Evolutionary conservation across 2,797 vertebrate genomes (phyloP).

Genomic region (Sibirionetta formosa): DNA sequence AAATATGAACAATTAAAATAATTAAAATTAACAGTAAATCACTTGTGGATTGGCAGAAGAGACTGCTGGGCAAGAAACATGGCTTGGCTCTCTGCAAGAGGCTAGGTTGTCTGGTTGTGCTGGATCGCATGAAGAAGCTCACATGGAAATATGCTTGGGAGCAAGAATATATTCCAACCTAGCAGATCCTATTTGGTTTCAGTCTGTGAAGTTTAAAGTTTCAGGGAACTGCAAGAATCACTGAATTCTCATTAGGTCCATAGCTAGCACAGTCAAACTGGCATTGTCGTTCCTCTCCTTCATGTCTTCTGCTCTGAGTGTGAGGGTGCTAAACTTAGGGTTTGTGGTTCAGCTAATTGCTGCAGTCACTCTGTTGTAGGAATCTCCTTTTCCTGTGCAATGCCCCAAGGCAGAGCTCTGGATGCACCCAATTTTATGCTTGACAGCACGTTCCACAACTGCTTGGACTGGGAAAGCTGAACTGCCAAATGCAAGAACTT

Average conservation of each 20-base stretch:
- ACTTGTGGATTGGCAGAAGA: neutral
- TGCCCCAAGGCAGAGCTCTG: neutral
- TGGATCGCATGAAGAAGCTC: neutral
- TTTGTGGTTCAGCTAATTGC: neutral
- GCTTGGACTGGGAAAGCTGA: neutral
- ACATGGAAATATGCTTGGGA: neutral
- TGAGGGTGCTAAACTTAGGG: neutral
- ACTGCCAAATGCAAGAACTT: neutral
- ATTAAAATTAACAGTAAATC: neutral
- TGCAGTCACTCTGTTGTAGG: neutral
- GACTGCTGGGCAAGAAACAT: neutral
- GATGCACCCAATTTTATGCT: neutral
- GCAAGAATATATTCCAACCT: neutral
- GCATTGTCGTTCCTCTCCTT: neutral
- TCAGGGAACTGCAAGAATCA: accelerated
- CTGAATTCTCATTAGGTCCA: neutral
- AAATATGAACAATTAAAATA: neutral
- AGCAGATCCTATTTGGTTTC: neutral
- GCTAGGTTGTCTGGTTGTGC: neutral
- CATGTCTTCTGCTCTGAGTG: neutral
- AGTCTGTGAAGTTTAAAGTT: neutral
- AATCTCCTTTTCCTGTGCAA: neutral
- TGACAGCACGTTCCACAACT: accelerated
- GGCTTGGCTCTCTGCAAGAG: neutral
- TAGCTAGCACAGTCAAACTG: neutral